Evolutionary conservation across 1,140 invertebrate genomes (phyloP).

Genomic region (Trichonephila inaurata): DNA sequence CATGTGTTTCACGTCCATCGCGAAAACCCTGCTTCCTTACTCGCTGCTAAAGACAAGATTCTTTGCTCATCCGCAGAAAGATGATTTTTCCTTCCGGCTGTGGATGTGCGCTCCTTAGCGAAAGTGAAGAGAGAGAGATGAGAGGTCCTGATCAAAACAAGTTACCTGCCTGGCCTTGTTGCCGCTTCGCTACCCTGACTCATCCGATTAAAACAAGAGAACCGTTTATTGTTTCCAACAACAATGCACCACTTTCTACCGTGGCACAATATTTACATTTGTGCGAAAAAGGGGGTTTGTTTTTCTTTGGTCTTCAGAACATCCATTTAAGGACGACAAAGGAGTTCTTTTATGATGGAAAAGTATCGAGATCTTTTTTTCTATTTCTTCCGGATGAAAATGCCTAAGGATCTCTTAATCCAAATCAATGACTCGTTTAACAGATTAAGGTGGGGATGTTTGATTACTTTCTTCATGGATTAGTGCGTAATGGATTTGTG

Average conservation of each 20-base stretch:
- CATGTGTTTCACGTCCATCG: background rate
- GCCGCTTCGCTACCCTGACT: background rate
- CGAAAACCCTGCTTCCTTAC: background rate
- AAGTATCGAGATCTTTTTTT: background rate
- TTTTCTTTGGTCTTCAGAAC: background rate
- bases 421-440: background rate
- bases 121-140: background rate
- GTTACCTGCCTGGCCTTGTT: constrained; percentile 2
- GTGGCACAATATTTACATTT: constrained; percentile 4
- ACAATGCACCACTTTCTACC: constrained; percentile 7
- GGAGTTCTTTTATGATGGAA: background rate
- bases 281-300: background rate
- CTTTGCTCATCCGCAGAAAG: background rate
- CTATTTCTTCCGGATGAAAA: background rate
- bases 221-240: background rate
- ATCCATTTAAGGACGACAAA: background rate
- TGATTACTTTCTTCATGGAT: no score
- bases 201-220: constrained; percentile 3
- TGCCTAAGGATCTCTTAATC: background rate
- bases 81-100: background rate
- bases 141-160: background rate
- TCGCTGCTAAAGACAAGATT: background rate
- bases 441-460: no score
- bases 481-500: no score
- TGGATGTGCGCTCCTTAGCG: background rate